Conservation (phyloP, 2,797 vertebrate species). For the Acanthurus lineatus region DNA sequence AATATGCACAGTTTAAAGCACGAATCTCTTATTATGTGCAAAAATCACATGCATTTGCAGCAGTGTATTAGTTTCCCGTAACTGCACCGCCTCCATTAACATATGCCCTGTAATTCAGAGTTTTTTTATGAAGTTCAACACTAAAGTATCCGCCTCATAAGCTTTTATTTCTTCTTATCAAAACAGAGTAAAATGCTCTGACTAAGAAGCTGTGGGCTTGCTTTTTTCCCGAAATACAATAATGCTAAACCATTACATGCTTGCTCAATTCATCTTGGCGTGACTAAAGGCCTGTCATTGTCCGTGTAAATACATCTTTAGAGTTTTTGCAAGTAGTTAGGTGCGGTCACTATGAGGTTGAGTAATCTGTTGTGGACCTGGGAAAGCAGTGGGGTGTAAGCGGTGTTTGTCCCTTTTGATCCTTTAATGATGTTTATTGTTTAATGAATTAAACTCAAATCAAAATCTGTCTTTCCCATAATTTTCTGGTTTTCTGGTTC, state of each 20-base stretch:
- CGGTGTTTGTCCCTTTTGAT: constrained; percentile 42
- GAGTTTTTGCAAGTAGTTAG: constrained; percentile 64
- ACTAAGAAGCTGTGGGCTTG: constrained; percentile 38
- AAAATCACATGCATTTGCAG: constrained; percentile 31
- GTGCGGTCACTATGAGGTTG: constrained; percentile 67
- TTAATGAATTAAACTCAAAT: constrained; percentile 29
- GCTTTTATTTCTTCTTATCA: constrained; percentile 63
- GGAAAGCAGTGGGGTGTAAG: constrained; percentile 44
- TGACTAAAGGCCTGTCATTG: constrained; percentile 57
- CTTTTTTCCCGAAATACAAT: constrained; percentile 42
- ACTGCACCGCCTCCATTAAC: constrained; percentile 54
- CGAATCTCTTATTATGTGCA: constrained; percentile 9
- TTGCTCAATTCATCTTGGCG: constrained; percentile 65
- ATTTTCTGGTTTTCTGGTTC: constrained; percentile 6
- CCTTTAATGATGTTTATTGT: constrained; percentile 36
- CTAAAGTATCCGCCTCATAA: constrained; percentile 19
- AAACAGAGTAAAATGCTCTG: constrained; percentile 45
- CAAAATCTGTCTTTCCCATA: constrained; percentile 26
- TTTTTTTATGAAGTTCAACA: constrained; percentile 53
- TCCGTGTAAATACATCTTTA: constrained; percentile 55
- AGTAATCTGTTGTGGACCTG: constrained; percentile 42
- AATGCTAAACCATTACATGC: constrained; percentile 78
- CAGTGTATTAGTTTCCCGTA: constrained; percentile 42
- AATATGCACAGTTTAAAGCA: constrained; percentile 28
- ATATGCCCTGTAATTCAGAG: constrained; percentile 59